Percentiles rank a stretch among this genome's conserved stretches.
Evolutionary conservation across 2,113 vertebrate genomes (phyloP).

Genomic region (Myanophis thanlyinensis): DNA sequence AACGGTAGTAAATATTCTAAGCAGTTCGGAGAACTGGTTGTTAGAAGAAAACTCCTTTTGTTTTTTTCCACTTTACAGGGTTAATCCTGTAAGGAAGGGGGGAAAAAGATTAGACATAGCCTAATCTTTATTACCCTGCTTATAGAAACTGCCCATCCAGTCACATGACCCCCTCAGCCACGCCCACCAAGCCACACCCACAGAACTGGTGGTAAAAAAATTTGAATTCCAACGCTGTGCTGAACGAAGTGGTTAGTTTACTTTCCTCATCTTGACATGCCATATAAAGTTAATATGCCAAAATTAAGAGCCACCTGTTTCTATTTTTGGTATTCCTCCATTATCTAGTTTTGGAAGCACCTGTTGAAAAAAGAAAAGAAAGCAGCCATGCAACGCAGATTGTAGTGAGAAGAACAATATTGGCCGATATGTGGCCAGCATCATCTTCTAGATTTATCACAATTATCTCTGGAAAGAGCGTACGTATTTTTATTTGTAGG

Average conservation of each 20-base stretch:
- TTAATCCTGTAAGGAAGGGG: too few relatives aligned
- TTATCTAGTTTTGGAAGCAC: background rate
- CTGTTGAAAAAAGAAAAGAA: background rate
- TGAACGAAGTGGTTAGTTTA: background rate
- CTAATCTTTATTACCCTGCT: too few relatives aligned
- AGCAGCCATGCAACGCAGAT: background rate
- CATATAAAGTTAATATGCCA: background rate
- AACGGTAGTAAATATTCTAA: too few relatives aligned
- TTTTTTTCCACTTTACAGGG: too few relatives aligned
- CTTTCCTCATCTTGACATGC: background rate
- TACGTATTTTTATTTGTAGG: background rate
- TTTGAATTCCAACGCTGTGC: too few relatives aligned
- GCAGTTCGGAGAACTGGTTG: too few relatives aligned
- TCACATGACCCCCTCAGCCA: too few relatives aligned
- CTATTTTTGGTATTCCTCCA: background rate
- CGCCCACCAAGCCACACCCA: too few relatives aligned
- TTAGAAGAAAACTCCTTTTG: too few relatives aligned
- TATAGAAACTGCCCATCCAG: too few relatives aligned
- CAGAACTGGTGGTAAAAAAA: too few relatives aligned
- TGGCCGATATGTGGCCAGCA: background rate
- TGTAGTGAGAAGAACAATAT: background rate
- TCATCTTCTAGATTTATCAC: background rate
- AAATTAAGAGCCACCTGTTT: background rate
- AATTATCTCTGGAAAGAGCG: background rate
- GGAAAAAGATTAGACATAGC: too few relatives aligned